phyloP scores from a whole-genome alignment of 92 coral and sea anemone genomes.

The Scolanthus callimorphus region DNA sequence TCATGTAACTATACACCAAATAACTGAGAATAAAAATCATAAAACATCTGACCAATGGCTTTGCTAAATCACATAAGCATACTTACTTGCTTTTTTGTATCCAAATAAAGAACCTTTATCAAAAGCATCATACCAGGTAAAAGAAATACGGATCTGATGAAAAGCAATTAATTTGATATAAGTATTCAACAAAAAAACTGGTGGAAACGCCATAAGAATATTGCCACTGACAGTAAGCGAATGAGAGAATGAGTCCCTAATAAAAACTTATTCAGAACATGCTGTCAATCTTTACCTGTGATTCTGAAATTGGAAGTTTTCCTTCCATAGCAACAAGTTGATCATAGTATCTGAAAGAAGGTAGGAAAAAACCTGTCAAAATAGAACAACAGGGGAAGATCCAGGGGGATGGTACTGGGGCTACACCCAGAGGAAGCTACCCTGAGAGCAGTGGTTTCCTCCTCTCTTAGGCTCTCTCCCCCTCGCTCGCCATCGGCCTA shows the following conservation, averaged over 20 bases:
- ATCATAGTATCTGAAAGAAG: constrained; percentile 80
- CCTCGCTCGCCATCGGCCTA: no score
- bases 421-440: no score
- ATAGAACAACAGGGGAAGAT: no score
- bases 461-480: no score
- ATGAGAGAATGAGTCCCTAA: no score
- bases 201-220: no score
- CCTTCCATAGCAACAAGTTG: constrained; percentile 95
- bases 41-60: not conserved
- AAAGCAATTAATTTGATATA: not conserved
- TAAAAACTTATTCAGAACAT: no score
- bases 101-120: constrained; percentile 96
- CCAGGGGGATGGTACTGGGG: no score
- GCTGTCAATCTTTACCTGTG: constrained; percentile 97
- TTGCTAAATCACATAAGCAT: not conserved
- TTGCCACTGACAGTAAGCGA: no score
- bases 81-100: constrained; percentile 80
- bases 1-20: no score
- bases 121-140: constrained; percentile 96
- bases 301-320: constrained; percentile 87
- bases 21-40: not conserved
- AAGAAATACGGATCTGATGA: constrained; percentile 83
- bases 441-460: no score
- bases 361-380: no score
- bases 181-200: not conserved